Evolutionary conservation across 2,113 vertebrate genomes (phyloP).

Genomic region (Oryctolagus cuniculus): DNA sequence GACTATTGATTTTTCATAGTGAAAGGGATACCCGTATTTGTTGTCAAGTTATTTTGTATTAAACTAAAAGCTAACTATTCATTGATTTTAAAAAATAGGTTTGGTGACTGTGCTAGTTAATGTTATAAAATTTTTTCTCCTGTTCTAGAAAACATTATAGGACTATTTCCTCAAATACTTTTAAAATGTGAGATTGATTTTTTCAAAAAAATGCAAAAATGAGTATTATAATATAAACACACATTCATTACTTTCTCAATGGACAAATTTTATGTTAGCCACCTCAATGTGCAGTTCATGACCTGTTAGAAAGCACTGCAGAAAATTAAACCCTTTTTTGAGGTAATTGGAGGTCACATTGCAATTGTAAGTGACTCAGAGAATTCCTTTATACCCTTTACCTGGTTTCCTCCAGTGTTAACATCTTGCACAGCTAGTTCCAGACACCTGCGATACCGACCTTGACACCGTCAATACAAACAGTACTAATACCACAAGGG

Average conservation of each 20-base stretch:
- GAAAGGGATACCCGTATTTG: background rate
- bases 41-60: slow-evolving; percentile 44
- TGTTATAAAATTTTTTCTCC: background rate
- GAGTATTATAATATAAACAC: background rate
- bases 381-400: background rate
- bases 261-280: background rate
- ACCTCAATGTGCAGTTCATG: background rate
- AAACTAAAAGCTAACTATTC: slow-evolving; percentile 4
- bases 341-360: background rate
- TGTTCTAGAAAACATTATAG: slow-evolving; percentile 55
- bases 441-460: background rate
- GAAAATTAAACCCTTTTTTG: background rate
- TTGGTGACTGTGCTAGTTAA: background rate
- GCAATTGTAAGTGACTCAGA: background rate
- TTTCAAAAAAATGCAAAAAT: slow-evolving; percentile 15
- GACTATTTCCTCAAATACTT: slow-evolving; percentile 44
- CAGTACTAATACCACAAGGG: fast-evolving
- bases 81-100: background rate
- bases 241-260: background rate
- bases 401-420: background rate
- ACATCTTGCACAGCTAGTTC: background rate
- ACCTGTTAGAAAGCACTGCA: background rate
- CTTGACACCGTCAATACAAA: background rate
- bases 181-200: slow-evolving; percentile 2
- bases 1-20: background rate